phyloP scores from a whole-genome alignment of 2,113 vertebrate genomes.

The Nibea coibor region DNA sequence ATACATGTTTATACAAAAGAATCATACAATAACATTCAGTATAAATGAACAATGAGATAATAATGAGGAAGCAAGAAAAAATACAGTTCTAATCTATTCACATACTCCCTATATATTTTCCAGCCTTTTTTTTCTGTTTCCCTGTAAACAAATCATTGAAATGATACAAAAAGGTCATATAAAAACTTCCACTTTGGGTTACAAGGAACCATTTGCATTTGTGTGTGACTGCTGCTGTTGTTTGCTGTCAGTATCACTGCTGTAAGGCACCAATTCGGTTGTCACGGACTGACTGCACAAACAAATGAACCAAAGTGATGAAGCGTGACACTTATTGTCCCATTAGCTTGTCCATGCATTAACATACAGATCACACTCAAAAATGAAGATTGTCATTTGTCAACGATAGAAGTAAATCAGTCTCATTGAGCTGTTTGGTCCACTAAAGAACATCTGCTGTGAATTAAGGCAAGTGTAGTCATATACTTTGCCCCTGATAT shows the following conservation, averaged over 20 bases:
- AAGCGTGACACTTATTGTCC: constrained; percentile 44
- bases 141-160: constrained; percentile 82
- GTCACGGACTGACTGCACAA: constrained; percentile 58
- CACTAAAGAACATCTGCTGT: constrained; percentile 73
- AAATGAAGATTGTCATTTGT: constrained; percentile 70
- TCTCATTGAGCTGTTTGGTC: constrained; percentile 79
- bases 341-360: constrained; percentile 68
- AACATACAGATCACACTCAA: constrained; percentile 56
- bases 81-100: constrained; percentile 75
- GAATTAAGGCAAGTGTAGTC: constrained; percentile 81
- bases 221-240: constrained; percentile 58
- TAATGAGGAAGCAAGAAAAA: constrained; percentile 61
- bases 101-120: constrained; percentile 71
- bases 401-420: constrained; percentile 52
- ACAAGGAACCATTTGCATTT: constrained; percentile 67
- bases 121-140: constrained; percentile 70
- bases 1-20: constrained; percentile 82
- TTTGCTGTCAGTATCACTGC: constrained; percentile 55
- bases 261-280: constrained; percentile 83
- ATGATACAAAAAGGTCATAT: constrained; percentile 76
- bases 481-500: constrained; percentile 70
- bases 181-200: constrained; percentile 67
- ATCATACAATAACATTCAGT: constrained; percentile 77
- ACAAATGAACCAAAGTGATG: constrained; percentile 63
- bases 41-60: constrained; percentile 76